phyloP scores from a whole-genome alignment of 2,888 invertebrate genomes.

The Netelia melanura region DNA sequence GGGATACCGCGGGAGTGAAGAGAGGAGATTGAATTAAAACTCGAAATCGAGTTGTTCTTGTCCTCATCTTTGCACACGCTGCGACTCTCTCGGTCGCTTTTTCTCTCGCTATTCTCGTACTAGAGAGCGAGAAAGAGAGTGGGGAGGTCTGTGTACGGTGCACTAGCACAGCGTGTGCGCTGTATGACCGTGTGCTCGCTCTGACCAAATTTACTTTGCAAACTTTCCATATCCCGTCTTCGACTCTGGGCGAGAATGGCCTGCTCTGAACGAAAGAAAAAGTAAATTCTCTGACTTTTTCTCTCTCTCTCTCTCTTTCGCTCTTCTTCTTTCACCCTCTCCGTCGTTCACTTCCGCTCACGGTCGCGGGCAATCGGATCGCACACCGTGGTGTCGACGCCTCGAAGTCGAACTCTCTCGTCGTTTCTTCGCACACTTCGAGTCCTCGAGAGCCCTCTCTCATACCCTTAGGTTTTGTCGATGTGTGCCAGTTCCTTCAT shows the following conservation, averaged over 20 bases:
- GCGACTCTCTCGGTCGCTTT: conserved; percentile 17
- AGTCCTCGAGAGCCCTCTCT: conserved; percentile 2
- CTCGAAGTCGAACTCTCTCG: conserved; percentile 8
- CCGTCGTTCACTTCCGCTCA: background rate
- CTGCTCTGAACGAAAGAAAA: conserved; percentile 26
- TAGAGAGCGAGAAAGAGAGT: background rate
- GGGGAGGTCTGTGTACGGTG: background rate
- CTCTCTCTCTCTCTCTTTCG: background rate
- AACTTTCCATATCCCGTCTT: conserved; percentile 78
- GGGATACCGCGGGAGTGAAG: conserved; percentile 33
- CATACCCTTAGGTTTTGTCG: background rate
- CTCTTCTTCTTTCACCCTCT: conserved; percentile 6
- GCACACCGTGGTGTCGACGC: conserved; percentile 11
- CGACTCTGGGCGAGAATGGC: conserved; percentile 24
- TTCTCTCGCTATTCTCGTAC: conserved; percentile 17
- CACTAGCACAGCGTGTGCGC: conserved; percentile 23
- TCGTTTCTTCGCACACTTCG: conserved; percentile 20
- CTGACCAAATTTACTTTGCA: conserved; percentile 80
- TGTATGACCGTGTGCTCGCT: conserved; percentile 39
- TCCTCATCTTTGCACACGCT: conserved; percentile 61
- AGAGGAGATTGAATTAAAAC: conserved; percentile 80
- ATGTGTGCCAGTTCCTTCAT: conserved; percentile 17
- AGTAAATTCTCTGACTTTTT: conserved; percentile 19
- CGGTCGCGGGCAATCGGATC: background rate
- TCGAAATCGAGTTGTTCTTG: conserved; percentile 80